These are phyloP conservation scores for Patiria pectinifera DNA, from an alignment of 53 echinoderm and acorn worm genomes.

Conservation along the genomic window DNA sequence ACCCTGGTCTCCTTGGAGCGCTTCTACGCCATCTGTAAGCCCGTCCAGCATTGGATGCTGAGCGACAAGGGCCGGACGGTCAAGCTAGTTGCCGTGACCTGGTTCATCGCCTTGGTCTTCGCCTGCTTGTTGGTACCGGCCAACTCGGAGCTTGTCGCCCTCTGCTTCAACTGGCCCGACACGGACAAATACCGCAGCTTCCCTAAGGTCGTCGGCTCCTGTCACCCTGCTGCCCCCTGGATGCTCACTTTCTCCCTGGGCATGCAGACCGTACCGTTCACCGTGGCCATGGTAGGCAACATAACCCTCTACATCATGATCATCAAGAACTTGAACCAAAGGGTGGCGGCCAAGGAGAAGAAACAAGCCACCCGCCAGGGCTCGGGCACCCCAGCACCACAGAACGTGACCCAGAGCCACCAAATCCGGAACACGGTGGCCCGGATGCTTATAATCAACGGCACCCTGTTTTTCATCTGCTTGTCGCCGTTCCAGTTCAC, in stretches of 20 bases:
- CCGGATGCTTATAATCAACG: conserved; percentile 71
- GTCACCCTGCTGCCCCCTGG: conserved; percentile 7
- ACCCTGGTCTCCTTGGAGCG: conserved; percentile 67
- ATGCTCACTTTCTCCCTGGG: conserved; percentile 26
- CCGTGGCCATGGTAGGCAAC: conserved; percentile 57
- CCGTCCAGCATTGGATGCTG: conserved; percentile 68
- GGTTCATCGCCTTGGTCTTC: conserved; percentile 48
- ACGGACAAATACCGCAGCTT: conserved; percentile 31
- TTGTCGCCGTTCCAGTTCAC: conserved; percentile 69
- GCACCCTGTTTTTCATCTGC: conserved; percentile 67
- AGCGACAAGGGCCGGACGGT: conserved; percentile 62
- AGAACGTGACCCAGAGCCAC: conserved; percentile 47
- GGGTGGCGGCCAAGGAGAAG: conserved; percentile 41
- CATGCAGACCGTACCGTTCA: conserved; percentile 63
- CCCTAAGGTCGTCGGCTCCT: conserved; percentile 15
- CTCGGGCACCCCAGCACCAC: conserved; percentile 39
- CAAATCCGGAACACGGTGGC: conserved; percentile 74
- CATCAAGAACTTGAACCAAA: conserved; percentile 42
- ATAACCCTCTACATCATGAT: conserved; percentile 57
- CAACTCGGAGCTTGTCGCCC: conserved; percentile 16
- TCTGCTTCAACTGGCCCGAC: conserved; percentile 51
- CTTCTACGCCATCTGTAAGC: conserved; percentile 71
- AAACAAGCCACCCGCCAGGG: conserved; percentile 45
- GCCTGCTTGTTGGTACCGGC: conserved; percentile 51
- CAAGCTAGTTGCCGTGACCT: conserved; percentile 34